phyloP scores from a whole-genome alignment of 2,797 vertebrate genomes.

The Setipinna tenuifilis region DNA sequence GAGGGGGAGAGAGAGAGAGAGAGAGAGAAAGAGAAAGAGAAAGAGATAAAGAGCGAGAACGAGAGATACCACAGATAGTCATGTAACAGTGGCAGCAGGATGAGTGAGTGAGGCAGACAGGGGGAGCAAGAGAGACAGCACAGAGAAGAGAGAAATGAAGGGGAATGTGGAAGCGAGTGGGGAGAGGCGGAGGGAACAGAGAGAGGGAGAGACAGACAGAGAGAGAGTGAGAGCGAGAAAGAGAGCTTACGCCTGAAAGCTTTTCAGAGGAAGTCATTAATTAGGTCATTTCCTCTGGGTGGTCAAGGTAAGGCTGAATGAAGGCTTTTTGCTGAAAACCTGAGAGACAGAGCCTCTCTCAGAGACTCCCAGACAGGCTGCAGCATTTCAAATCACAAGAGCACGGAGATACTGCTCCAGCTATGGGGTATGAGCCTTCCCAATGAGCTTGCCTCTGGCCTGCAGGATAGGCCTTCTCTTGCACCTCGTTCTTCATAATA shows the following conservation, averaged over 20 bases:
- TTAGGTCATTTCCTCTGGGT: slow-evolving; percentile 47
- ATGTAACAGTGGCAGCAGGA: not conserved
- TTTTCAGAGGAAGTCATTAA: slow-evolving; percentile 42
- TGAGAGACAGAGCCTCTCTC: slow-evolving; percentile 19
- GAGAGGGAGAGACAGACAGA: not conserved
- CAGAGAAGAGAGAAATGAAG: not conserved
- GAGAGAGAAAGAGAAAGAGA: too few species aligned
- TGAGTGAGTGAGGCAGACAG: slow-evolving; percentile 3
- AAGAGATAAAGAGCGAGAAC: too few species aligned
- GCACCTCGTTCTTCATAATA: not conserved
- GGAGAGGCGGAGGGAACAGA: not conserved
- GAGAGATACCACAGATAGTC: not conserved
- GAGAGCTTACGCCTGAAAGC: slow-evolving; percentile 25
- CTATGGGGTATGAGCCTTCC: not conserved
- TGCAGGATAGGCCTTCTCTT: not conserved
- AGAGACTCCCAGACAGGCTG: slow-evolving; percentile 15
- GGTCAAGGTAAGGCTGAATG: slow-evolving; percentile 45
- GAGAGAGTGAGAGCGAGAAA: not conserved
- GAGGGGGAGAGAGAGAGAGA: too few species aligned
- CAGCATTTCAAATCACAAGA: not conserved
- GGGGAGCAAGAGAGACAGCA: slow-evolving; percentile 18
- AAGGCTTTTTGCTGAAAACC: slow-evolving; percentile 28
- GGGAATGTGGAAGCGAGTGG: not conserved
- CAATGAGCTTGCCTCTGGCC: not conserved
- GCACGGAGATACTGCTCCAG: not conserved